These are phyloP conservation scores for Diorhabda sublineata DNA, from an alignment of 1,140 invertebrate genomes.

Conservation along the genomic window DNA sequence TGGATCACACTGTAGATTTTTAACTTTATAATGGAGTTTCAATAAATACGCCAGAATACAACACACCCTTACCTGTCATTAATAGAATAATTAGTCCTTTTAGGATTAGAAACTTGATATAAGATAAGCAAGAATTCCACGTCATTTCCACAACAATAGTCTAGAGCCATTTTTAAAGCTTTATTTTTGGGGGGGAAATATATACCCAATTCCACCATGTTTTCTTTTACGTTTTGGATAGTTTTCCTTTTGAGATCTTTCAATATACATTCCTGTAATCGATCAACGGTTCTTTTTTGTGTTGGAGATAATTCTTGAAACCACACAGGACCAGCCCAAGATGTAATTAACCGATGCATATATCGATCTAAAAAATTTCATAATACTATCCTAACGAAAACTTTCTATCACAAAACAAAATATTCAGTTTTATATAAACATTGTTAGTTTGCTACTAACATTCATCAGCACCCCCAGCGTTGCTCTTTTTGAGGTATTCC, in stretches of 20 bases:
- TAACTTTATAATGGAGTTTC: no score
- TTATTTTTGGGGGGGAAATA: slow-evolving; percentile 32
- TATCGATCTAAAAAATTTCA: slow-evolving; percentile 4
- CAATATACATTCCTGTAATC: slow-evolving; percentile 30
- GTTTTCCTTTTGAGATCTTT: slow-evolving; percentile 29
- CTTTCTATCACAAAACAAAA: no score
- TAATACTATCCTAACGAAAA: no score
- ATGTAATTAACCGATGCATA: slow-evolving; percentile 19
- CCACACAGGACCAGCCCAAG: slow-evolving; percentile 39
- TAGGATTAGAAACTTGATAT: slow-evolving; percentile 37
- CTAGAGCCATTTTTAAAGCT: slow-evolving; percentile 33
- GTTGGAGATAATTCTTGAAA: slow-evolving; percentile 42
- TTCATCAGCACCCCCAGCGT: not conserved
- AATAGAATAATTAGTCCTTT: slow-evolving; percentile 25
- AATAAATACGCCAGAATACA: slow-evolving; percentile 2
- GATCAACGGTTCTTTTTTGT: slow-evolving; percentile 35
- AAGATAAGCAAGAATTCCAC: slow-evolving; percentile 41
- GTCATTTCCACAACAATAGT: slow-evolving; percentile 32
- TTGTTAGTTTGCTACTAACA: not conserved
- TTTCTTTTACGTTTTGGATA: slow-evolving; percentile 27
- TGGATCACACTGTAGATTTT: no score
- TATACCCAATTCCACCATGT: slow-evolving; percentile 36
- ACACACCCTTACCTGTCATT: slow-evolving; percentile 22
- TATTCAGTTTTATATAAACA: no score
- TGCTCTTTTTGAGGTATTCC: slow-evolving; percentile 7